Percentiles rank a stretch among this genome's conserved stretches.
Evolutionary conservation across 2,888 invertebrate species (phyloP).

Genomic region (Rotaria socialis): DNA sequence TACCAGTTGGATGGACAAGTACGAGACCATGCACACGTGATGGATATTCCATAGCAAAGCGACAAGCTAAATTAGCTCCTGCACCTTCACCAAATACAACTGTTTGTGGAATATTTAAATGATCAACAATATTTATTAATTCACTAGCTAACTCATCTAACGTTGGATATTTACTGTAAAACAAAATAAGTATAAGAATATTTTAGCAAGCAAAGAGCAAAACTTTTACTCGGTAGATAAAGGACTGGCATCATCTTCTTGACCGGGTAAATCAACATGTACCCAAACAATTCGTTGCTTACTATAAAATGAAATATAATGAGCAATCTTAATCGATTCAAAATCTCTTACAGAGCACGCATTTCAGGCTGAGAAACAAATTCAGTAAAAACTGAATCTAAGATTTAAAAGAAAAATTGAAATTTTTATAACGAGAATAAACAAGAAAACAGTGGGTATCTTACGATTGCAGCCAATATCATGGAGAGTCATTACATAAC

Average conservation of each 20-base stretch:
- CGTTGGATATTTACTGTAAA: constrained; percentile 69
- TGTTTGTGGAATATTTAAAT: constrained; percentile 73
- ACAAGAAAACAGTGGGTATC: constrained; percentile 17
- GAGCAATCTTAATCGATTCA: not conserved
- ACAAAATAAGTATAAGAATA: not conserved
- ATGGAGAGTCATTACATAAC: constrained; percentile 75
- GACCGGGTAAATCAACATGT: constrained; percentile 72
- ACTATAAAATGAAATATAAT: not conserved
- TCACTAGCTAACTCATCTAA: constrained; percentile 77
- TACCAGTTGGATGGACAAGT: constrained; percentile 79
- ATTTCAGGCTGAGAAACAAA: constrained; percentile 77
- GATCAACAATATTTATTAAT: constrained; percentile 74
- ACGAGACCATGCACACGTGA: constrained; percentile 73
- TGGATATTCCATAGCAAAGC: constrained; percentile 77
- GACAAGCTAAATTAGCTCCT: constrained; percentile 77
- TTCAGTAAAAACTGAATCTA: constrained; percentile 76
- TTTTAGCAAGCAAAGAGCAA: constrained; percentile 35
- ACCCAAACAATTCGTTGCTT: constrained; percentile 75
- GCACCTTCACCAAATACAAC: constrained; percentile 82
- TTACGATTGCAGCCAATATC: constrained; percentile 71
- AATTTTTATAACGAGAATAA: constrained; percentile 50
- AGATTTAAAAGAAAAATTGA: constrained; percentile 49
- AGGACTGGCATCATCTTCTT: constrained; percentile 75
- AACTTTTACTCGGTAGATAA: constrained; percentile 71
- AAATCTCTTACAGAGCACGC: constrained; percentile 69